Percentiles rank a stretch among this genome's conserved stretches.
phyloP scores from a whole-genome alignment of 2,113 vertebrate genomes.

The Callorhinus ursinus region DNA sequence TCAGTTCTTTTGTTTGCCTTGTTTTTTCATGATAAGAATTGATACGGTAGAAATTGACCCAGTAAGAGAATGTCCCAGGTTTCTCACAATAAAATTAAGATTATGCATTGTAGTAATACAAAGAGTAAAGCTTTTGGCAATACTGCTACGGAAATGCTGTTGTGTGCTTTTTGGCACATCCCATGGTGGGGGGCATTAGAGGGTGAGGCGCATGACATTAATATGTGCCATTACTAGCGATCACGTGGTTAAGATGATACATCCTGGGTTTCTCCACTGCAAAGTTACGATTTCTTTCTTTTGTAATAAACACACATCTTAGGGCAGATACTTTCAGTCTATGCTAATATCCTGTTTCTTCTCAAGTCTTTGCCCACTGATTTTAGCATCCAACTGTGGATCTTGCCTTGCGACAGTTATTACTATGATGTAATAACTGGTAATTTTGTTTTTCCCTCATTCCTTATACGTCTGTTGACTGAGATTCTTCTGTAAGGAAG shows the following conservation, averaged over 20 bases:
- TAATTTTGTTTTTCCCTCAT: not conserved
- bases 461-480: not conserved
- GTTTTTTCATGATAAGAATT: not conserved
- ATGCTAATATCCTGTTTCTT: not conserved
- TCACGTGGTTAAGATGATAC: not conserved
- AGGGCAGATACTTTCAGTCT: not conserved
- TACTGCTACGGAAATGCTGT: not conserved
- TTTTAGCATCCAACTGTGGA: not conserved
- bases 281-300: not conserved
- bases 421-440: not conserved
- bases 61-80: not conserved
- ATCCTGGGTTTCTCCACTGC: not conserved
- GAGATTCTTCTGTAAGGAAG: conserved; percentile 46
- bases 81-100: not conserved
- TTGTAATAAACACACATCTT: not conserved
- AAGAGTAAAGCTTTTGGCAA: not conserved
- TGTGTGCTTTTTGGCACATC: not conserved
- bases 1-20: not conserved
- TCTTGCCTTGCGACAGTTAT: not conserved
- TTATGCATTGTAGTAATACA: not conserved
- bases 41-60: not conserved
- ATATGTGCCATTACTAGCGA: not conserved
- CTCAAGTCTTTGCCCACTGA: not conserved
- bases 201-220: not conserved
- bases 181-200: not conserved